Base-by-base conservation (phyloP, 2,888 invertebrate genomes). In the Girardia tigrina region DNA sequence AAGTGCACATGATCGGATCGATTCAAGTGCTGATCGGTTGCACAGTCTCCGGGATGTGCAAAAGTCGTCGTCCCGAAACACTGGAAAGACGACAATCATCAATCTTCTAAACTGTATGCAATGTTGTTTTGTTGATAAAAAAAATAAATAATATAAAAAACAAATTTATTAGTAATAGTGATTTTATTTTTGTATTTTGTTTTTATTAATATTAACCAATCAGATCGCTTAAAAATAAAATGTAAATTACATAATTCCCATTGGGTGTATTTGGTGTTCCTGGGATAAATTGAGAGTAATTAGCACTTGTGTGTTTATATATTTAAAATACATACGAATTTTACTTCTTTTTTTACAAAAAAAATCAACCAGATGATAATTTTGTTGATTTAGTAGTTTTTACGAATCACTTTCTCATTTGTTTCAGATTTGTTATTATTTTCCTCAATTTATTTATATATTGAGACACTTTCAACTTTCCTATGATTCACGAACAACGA, bases 201-300 rank as follows among this genome's bases (percentile, higher is more conserved):
- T 74, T 69, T 74, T 69, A 27, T 26, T 14, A 71, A 69, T 27
- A 27, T 69, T 71, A 72, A 69, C 42, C 69, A 74, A 69, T 69
- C 26, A 74, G 16, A 74, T 20, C 6, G 2, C 56, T n/a, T 8
- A 20, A n/a, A 12, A n/a, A 8, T 20, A 4, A 56, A 56, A 56
- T 56, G 4, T 56, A 56, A 56, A 23, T 56, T 56, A 56, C 56
- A 23, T 56, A 56, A 56, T 56, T 56, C 56, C 56, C 56, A 56
- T 56, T 56, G 56, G 56, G 56, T 56, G n/a, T 56, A 12, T 56
- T 56, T 56, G n/a, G 56, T 56, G 56, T 56, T 56, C 4, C n/a
- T 56, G 56, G 56, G 23, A 56, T 56, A 56, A 56, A 56, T 12
- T n/a, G 20, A 56, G 56, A 56, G 56, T n/a, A 56, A 56, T 56